Base-by-base conservation (phyloP, 2,797 vertebrate genomes). In the Semotilus atromaculatus region DNA sequence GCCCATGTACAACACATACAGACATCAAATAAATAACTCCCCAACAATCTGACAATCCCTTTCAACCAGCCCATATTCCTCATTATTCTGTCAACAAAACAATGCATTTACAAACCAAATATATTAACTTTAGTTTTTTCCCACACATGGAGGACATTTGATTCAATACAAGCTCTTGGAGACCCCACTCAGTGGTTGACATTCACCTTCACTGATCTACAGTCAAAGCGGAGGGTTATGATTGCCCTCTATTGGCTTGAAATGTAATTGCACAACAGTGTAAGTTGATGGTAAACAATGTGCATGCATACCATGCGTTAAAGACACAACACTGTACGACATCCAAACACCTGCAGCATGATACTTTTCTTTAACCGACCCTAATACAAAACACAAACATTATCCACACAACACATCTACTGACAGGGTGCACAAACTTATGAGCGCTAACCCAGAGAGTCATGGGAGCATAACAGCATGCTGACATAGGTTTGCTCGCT, bases 91-190 rank as follows among this genome's bases (percentile, higher is more conserved):
- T 45, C 23, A 83, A 73, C 43, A 81, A 86, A 81, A n/a, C 75
- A 31, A 36, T 77, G 34, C 80, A 80, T 88, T 83, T 88, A 88
- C 86, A 88, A 66, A 71, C 8, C n/a, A n/a, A 74, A 85, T 83
- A 82, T 72, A 88, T 77, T 48, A 19, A 16, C 53, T 78, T 70
- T 36, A 8, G 21, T 62, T 55, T 23, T 21, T 18, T 23, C 64
- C 55, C 64, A 73, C 45, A 80, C 4, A 26, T 14, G 78, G 81
- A 51, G 72, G 66, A 67, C 40, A 68, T 82, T 8, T 48, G 34
- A 45, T 26, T 81, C 31, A 55, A 84, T 34, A 53, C n/a, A 89
- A 71, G 60, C 72, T 80, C 64, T 68, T 62, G n/a, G 77, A 87
- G 64, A 23, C 4, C 66, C 58, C 48, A 53, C 43, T 79, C 45